Evolutionary conservation across 2,797 vertebrate species (phyloP), one percentile per base, ranked within the genome.

Genomic region (Pempheris klunzingeri): DNA sequence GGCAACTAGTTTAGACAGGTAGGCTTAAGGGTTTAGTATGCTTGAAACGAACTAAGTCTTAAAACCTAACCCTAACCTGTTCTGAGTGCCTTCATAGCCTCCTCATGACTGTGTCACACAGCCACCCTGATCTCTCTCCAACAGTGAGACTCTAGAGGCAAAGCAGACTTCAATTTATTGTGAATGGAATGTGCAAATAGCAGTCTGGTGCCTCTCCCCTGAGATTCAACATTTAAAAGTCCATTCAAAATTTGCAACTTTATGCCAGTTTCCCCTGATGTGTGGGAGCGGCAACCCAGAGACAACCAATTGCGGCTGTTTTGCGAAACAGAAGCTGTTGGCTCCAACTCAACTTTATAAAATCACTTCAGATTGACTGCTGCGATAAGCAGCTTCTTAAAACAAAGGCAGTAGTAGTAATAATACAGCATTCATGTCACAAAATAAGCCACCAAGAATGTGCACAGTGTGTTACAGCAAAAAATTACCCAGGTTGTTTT

Each of bases 91-190:
- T 5, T 36, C 28, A 7, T 3, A 20, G 8, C 43, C 11, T 15
- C 43, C 24, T 43, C 30, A 15, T 49, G 11, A 66, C 32, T 74
- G 15, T 59, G 32, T 57, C 47, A 24, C 46, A 39, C 12, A 20
- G 26, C 24, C 39, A 63, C 36, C 52, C 22, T 62, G 36, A 71
- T 70, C 54, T 60, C 44, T 43, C 36, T 50, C 22, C 17, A 67
- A 26, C 50, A 67, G 14, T 46, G 28, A 61, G 28, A 62, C 59
- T 57, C 17, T 4, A 8, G 15, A n/a, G 34, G 22, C 14, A 7
- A n/a, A 7, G 32, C 43, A 55, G 30, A 20, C 50, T 55, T 43
- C 20, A 32, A 61, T 54, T 61, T 47, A 61, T 67, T 55, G 58
- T 55, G 26, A 78, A 34, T 41, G 24, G 50, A 55, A 26, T 20